Evolutionary conservation across 2,113 vertebrate genomes (phyloP), one percentile per base, ranked within the genome.

Genomic region (Coryphaenoides rupestris): DNA sequence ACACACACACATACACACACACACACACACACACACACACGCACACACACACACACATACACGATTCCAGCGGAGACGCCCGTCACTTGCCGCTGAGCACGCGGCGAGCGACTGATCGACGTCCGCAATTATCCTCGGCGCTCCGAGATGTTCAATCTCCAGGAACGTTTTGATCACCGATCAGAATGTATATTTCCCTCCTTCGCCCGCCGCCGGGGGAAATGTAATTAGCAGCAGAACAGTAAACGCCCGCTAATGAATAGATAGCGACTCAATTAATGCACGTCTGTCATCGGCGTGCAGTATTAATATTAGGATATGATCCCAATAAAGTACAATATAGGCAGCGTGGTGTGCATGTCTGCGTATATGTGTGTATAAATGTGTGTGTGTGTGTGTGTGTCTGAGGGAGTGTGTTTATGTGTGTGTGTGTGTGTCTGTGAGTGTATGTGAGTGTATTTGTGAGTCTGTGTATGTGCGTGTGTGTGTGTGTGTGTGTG

Each of bases 361-460:
- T 54, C 3, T 24, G 47, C 73, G 58, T 61, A 10, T 33, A 49
- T 33, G 49, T 23, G 22, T 53, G 47, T 62, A 49, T 55, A 28
- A 55, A 3, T 57, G 17, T 70, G 70, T 26, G 69, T 72, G 24
- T 55, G 21, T 60, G 24, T 59, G 61, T 55, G 53, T 59, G 65
- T 65, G 46, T 61, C 21, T 49, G 24, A 58, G 23, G 52, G 67
- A 72, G 66, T 82, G 73, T 76, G 75, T 73, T 65, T 75, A 66
- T 60, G 56, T 66, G 46, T 62, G 60, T 26, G 60, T 53, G 2
- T 62, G 47, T 52, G 49, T 28, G 47, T 33, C n/a, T n/a, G n/a
- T n/a, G n/a, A n/a, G n/a, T n/a, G n/a, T n/a, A n/a, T n/a, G n/a
- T n/a, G n/a, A n/a, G n/a, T n/a, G n/a, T n/a, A n/a, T n/a, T n/a